Percentiles rank a stretch among this genome's conserved stretches.
Evolutionary conservation across 2,797 vertebrate genomes (phyloP).

Genomic region (Lacerta bilineata): DNA sequence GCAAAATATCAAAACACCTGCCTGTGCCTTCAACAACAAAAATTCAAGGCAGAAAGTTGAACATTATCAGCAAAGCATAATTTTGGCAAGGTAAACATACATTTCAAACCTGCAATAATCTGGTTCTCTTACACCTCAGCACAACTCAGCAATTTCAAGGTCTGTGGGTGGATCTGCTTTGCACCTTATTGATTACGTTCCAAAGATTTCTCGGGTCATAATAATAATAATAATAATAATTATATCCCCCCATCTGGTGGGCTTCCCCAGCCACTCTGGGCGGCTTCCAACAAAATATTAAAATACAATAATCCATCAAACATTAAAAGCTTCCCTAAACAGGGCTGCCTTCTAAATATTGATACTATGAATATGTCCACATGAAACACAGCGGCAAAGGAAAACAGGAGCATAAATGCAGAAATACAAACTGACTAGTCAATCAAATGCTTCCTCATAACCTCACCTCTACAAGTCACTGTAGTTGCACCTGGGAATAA

Average conservation of each 20-base stretch:
- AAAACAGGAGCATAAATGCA: background rate
- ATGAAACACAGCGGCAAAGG: background rate
- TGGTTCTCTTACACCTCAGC: background rate
- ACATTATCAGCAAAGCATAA: background rate
- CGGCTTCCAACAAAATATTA: no score
- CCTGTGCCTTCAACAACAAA: background rate
- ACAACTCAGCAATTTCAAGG: background rate
- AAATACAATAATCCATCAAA: no score
- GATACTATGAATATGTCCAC: slow-evolving; percentile 11
- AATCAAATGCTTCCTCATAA: slow-evolving; percentile 15
- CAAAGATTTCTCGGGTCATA: background rate
- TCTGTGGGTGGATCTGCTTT: background rate
- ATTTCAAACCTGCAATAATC: accelerated
- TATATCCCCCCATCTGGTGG: no score
- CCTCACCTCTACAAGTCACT: background rate
- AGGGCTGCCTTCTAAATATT: background rate
- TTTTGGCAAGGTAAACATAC: background rate
- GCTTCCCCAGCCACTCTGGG: no score
- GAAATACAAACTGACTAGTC: slow-evolving; percentile 8
- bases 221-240: no score
- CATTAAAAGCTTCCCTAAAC: no score
- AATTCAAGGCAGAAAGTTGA: background rate
- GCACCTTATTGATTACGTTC: background rate
- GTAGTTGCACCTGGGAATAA: background rate
- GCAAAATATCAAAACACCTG: background rate